Conservation (phyloP, 2,888 invertebrate genomes). For the Prosopocoilus inquinatus region DNA sequence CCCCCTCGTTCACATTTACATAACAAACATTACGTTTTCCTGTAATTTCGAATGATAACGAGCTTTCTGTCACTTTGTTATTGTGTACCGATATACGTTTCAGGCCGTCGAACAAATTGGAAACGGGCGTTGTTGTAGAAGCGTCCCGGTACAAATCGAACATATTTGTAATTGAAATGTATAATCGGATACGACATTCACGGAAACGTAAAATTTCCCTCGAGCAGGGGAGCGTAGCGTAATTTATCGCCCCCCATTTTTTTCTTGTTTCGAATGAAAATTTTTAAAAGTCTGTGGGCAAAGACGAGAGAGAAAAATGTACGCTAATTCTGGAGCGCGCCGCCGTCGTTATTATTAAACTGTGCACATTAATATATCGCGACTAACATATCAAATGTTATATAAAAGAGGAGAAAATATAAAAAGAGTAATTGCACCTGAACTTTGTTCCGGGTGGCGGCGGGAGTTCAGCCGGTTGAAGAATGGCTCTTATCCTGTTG, state of each 20-base stretch:
- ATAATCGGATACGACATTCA: background rate
- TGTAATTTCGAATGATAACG: conserved; percentile 14
- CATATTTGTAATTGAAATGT: conserved; percentile 4
- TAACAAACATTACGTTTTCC: conserved; percentile 17
- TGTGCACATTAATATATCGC: background rate
- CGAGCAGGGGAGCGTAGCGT: no score
- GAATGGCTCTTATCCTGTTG: conserved; percentile 25
- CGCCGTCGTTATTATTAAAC: background rate
- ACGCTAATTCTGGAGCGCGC: no score
- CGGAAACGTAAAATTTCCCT: no score
- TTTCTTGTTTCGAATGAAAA: no score
- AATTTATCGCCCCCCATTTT: no score
- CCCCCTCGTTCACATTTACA: conserved; percentile 12
- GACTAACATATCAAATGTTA: background rate
- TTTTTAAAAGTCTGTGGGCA: no score
- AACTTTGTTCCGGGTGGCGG: conserved; percentile 4
- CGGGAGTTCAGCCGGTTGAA: conserved; percentile 14
- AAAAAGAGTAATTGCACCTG: conserved; percentile 1
- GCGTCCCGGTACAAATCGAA: conserved; percentile 2
- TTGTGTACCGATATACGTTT: conserved; percentile 13
- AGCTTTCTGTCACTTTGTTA: conserved; percentile 9
- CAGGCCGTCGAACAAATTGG: conserved; percentile 14
- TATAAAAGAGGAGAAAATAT: background rate
- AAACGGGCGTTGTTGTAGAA: background rate
- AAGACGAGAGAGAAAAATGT: no score